phyloP scores from a whole-genome alignment of 2,113 vertebrate genomes.

The Poeciliopsis retropinna region DNA sequence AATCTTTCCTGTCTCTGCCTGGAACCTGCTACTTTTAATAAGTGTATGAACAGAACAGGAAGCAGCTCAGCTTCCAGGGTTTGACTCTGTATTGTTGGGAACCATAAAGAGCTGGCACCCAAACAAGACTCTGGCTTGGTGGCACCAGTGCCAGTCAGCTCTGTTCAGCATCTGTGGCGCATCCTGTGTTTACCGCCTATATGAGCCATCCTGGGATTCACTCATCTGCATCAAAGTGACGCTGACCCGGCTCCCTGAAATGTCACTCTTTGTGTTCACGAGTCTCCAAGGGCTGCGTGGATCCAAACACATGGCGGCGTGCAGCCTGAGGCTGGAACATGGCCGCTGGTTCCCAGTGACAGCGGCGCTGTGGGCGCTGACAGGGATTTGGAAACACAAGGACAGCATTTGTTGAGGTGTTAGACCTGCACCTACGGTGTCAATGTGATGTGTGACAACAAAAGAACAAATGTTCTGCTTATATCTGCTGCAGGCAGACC shows the following conservation, averaged over 20 bases:
- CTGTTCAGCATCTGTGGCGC: conserved; percentile 22
- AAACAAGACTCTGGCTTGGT: conserved; percentile 7
- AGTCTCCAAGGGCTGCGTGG: conserved; percentile 22
- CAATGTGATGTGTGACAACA: not conserved
- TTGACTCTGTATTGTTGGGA: conserved; percentile 46
- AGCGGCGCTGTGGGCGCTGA: conserved; percentile 2
- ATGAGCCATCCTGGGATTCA: conserved; percentile 47
- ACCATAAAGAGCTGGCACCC: conserved; percentile 61
- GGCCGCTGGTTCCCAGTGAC: conserved; percentile 23
- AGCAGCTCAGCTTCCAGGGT: conserved; percentile 29
- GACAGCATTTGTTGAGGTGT: conserved; percentile 52
- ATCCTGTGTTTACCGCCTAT: conserved; percentile 12
- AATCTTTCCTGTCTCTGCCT: conserved; percentile 53
- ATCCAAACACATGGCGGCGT: conserved; percentile 39
- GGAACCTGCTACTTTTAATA: conserved; percentile 57
- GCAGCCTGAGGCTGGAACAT: conserved; percentile 27
- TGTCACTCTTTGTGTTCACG: conserved; percentile 66
- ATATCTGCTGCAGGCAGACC: not conserved
- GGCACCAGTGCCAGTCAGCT: conserved; percentile 40
- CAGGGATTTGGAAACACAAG: conserved; percentile 26
- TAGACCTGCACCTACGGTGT: conserved; percentile 17
- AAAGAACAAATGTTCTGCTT: not conserved
- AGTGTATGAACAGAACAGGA: conserved; percentile 36
- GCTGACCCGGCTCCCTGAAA: conserved; percentile 56
- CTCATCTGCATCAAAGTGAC: conserved; percentile 64